These are phyloP conservation scores for Pardosa pseudoannulata DNA, from an alignment of 2,888 invertebrate genomes.

Conservation along the genomic window DNA sequence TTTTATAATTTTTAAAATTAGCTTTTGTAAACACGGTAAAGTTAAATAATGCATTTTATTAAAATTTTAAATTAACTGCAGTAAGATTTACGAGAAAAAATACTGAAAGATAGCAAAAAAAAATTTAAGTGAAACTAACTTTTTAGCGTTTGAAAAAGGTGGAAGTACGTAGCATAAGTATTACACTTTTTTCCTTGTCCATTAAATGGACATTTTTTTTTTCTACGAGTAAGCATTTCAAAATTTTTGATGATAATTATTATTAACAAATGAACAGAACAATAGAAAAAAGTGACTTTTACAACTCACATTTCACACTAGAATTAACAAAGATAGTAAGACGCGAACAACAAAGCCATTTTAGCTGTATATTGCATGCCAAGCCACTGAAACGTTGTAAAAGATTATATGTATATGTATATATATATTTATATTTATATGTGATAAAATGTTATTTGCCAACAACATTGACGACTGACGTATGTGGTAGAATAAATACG, in stretches of 20 bases:
- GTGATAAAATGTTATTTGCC: constrained; percentile 72
- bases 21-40: no score
- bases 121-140: no score
- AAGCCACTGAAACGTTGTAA: constrained; percentile 71
- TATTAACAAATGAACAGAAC: constrained; percentile 69
- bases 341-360: constrained; percentile 60
- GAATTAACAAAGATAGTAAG: constrained; percentile 69
- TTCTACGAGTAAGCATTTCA: constrained; percentile 68
- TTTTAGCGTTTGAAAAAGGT: constrained; percentile 42
- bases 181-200: constrained; percentile 62
- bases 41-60: no score
- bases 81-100: no score
- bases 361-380: constrained; percentile 70
- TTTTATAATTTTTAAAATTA: no score
- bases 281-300: constrained; percentile 59
- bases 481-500: constrained; percentile 73
- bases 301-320: constrained; percentile 66
- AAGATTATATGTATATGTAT: constrained; percentile 66
- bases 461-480: constrained; percentile 72
- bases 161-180: constrained; percentile 68
- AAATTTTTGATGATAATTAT: constrained; percentile 50
- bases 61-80: no score
- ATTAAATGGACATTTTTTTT: constrained; percentile 65
- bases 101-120: no score
- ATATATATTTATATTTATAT: constrained; percentile 46